Percentiles rank a stretch among this genome's conserved stretches.
phyloP scores from a whole-genome alignment of 2,797 vertebrate species.

The Characodon lateralis region DNA sequence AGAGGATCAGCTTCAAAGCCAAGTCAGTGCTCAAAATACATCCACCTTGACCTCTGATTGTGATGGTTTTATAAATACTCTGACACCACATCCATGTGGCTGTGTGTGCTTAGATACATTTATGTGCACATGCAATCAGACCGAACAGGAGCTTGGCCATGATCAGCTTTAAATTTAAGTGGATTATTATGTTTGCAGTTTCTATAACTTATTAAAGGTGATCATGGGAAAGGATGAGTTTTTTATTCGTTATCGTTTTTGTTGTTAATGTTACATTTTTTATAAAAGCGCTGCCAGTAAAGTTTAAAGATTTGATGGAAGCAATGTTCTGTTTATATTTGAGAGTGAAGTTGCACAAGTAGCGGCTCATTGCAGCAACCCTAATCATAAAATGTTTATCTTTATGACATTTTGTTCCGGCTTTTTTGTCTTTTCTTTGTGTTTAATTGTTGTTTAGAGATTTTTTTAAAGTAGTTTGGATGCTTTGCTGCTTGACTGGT shows the following conservation, averaged over 20 bases:
- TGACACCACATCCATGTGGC: background rate
- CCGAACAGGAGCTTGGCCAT: background rate
- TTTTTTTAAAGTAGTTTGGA: background rate
- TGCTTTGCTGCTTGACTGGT: background rate
- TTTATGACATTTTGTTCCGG: background rate
- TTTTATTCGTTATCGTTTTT: background rate
- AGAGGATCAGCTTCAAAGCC: constrained; percentile 46
- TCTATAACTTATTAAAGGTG: background rate
- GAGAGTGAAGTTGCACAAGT: background rate
- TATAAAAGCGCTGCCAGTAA: background rate
- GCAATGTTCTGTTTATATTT: background rate
- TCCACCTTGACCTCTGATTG: constrained; percentile 22
- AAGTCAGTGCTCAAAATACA: constrained; percentile 22
- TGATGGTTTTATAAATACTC: background rate
- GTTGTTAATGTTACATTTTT: background rate
- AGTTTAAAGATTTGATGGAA: constrained; percentile 1
- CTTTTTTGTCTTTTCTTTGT: background rate
- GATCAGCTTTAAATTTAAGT: constrained; percentile 15
- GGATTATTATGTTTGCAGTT: constrained; percentile 4
- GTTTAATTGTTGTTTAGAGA: background rate
- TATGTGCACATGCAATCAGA: background rate
- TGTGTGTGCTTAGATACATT: constrained; percentile 15
- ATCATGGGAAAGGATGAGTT: background rate
- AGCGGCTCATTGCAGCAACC: background rate
- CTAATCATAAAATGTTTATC: constrained; percentile 7